phyloP scores from a whole-genome alignment of 1,140 invertebrate species.

The Drosophila leontia region DNA sequence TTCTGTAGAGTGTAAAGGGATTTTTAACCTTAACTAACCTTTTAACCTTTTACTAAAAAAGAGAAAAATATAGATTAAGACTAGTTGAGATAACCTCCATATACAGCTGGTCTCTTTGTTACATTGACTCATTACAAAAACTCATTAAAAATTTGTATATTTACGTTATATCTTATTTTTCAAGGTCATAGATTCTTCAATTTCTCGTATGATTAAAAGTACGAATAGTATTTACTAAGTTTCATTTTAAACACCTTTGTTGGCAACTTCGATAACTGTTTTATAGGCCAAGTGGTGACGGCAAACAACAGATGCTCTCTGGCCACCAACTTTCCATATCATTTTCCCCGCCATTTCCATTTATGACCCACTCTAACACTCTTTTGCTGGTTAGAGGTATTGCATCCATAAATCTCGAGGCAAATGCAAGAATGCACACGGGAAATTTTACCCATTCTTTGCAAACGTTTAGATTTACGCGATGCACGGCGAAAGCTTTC shows the following conservation, averaged over 20 bases:
- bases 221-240: background rate
- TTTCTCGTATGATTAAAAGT: background rate
- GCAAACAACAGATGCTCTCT: constrained; percentile 33
- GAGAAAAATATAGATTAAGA: background rate
- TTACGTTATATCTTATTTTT: background rate
- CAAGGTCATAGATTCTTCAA: background rate
- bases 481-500: constrained; percentile 70
- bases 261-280: constrained; percentile 5
- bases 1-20: background rate
- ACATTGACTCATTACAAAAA: background rate
- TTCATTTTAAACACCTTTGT: background rate
- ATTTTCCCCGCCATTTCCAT: constrained; percentile 4
- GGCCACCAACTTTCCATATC: constrained; percentile 13
- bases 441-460: constrained; percentile 65
- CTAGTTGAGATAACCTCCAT: no score
- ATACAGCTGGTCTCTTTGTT: background rate
- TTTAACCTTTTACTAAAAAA: background rate
- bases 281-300: constrained; percentile 8
- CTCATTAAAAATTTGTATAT: background rate
- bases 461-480: constrained; percentile 65
- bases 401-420: constrained; percentile 58
- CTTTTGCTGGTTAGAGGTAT: constrained; percentile 18
- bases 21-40: background rate
- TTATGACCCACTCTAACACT: constrained; percentile 20
- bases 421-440: constrained; percentile 63